Conservation (phyloP, 1,140 invertebrate genomes). For the Pollicipes pollicipes region DNA sequence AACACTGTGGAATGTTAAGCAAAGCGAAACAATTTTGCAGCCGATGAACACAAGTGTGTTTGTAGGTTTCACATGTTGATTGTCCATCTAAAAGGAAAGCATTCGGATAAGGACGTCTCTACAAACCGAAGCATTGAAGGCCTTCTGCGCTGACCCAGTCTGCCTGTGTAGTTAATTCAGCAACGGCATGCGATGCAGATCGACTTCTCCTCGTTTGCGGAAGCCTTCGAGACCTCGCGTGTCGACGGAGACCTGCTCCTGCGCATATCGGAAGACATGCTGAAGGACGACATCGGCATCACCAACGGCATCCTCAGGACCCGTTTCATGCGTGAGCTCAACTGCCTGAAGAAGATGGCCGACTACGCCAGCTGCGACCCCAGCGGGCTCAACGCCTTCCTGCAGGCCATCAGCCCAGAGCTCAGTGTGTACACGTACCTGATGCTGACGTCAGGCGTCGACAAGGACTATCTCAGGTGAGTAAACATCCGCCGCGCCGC, state of each 20-base stretch:
- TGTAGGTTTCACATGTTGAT: too few species aligned
- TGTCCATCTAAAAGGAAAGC: too few species aligned
- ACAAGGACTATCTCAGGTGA: conserved; percentile 53
- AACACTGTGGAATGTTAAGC: too few species aligned
- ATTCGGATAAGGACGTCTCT: too few species aligned
- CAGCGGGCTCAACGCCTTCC: conserved; percentile 74
- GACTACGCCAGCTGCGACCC: conserved; percentile 91
- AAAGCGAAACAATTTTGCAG: too few species aligned
- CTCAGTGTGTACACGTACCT: conserved; percentile 93
- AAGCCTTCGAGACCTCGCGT: conserved; percentile 69
- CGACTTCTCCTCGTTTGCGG: not conserved
- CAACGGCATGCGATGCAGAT: not conserved
- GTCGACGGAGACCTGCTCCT: conserved; percentile 96
- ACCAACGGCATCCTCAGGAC: conserved; percentile 80
- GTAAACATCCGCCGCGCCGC: conserved; percentile 4
- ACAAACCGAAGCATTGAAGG: too few species aligned
- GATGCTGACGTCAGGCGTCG: conserved; percentile 87
- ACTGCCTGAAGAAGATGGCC: conserved; percentile 86
- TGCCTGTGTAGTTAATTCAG: too few species aligned
- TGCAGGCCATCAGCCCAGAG: conserved; percentile 69
- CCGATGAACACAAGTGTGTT: too few species aligned
- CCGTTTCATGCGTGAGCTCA: conserved; percentile 84
- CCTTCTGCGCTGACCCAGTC: too few species aligned
- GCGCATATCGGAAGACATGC: conserved; percentile 78
- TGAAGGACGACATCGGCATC: conserved; percentile 80